Base-by-base conservation (phyloP, 2,797 vertebrate genomes). In the Enteromius argenteus region DNA sequence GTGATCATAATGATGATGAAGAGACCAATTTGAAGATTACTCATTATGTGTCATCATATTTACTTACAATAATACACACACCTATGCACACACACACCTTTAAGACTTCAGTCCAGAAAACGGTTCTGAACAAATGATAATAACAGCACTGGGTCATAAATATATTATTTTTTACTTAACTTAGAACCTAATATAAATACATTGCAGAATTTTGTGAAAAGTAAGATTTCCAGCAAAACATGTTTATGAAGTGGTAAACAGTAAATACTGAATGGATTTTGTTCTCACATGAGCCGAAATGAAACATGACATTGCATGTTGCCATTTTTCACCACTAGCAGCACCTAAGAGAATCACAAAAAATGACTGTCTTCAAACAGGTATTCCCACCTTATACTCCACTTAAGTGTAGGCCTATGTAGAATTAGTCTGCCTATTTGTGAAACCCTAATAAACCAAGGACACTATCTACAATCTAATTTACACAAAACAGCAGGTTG, bases 1-100 rank as follows among this genome's bases (percentile, higher is more conserved):
- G 49, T 7, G 4, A 58, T 21, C 17, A 23, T 42, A 9, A 39
- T 30, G 10, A 42, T 30, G 19, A 49, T 30, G 42, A 66, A 82
- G 64, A 62, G 32, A 42, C 32, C 49, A 42, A 21, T 80, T 42
- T 80, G 35, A 58, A 71, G 6, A 56, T 64, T 30, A 75, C 53
- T 75, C 30, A 37, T 35, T n/a, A 74, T 10, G 14, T 73, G 53
- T 80, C 78, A 27, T 9, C 8, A 15, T 11, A 21, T 56, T 60
- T 58, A 71, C 72, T 23, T 9, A 80, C 35, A 5, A 19, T 39
- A 56, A 39, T 30, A 21, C 2, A 58, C 49, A 60, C n/a, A 79
- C 19, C 69, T n/a, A 39, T 30, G 14, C 2, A 58, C 49, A 60
- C n/a, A 79, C 19, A 80, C 32, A 69, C 53, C 27, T 73, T 46